Base-by-base conservation (phyloP, 2,888 invertebrate genomes). In the Alviniconcha strummeri region DNA sequence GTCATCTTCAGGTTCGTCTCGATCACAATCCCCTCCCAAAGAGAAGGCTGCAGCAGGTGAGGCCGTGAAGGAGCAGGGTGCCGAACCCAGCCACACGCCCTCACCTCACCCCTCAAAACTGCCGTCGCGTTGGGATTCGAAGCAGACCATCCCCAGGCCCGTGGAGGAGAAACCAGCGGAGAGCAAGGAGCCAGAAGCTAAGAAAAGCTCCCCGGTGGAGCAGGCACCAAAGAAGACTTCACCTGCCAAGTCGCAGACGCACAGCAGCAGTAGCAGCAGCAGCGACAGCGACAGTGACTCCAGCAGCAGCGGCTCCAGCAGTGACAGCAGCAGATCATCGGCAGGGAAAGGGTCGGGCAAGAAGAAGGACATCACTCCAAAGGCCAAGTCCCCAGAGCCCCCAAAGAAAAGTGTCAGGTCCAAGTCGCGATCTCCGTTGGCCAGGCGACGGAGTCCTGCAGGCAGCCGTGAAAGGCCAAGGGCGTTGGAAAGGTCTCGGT, bases 241-340 rank as follows among this genome's bases (percentile, higher is more conserved):
- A 5, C 79, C 56, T 76, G 84, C 81, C 82, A 76, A 64, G 55
- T 52, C n/a, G 1, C 13, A 69, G n/a, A 69, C n/a, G 2, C 82
- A 81, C 19, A 79, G 60, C 75, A 79, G 60, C 75, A 75, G 64
- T 7, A 76, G 84, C 67, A 76, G 83, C 36, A 36, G 77, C 64
- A 64, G 81, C 71, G 67, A 71, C 71, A 83, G 85, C 64, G 84
- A 85, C 19, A 85, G 86, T 15, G 85, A 86, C 36, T 83, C 81
- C 13, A 86, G 85, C 56, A 85, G 85, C 56, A 82, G 81, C 17
- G 84, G 86, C 52, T 87, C 88, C 55, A 89, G 86, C 69, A 87
- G 84, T 13, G 83, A 80, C 36, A 87, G 86, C 67, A 77, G 81
- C 55, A 17, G 79, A 5, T 80, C 78, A 7, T 78, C 81, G 4